These are phyloP conservation scores for Orchesella flavescens DNA, from an alignment of 2,888 invertebrate species.

Conservation along the genomic window DNA sequence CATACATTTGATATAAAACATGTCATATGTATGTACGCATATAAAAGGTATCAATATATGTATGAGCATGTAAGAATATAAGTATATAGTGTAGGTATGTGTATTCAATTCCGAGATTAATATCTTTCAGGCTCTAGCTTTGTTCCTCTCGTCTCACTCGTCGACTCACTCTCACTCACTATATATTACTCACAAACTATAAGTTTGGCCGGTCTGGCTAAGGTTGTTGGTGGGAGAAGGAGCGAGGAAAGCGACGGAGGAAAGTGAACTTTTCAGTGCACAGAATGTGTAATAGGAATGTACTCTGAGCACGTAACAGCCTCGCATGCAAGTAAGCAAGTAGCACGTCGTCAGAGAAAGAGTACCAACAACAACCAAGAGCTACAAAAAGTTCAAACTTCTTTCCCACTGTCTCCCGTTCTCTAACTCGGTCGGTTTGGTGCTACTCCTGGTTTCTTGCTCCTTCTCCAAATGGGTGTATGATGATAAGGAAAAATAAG, in stretches of 20 bases:
- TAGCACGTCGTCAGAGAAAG: slow-evolving; percentile 13
- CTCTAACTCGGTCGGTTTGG: slow-evolving; percentile 39
- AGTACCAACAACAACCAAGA: slow-evolving; percentile 36
- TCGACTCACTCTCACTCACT: slow-evolving; percentile 28
- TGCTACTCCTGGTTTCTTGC: background rate
- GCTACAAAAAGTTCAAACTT: slow-evolving; percentile 19
- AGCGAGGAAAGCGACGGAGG: slow-evolving; percentile 44
- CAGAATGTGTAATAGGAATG: slow-evolving; percentile 46
- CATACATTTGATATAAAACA: no score
- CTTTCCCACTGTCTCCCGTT: slow-evolving; percentile 48
- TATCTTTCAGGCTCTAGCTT: slow-evolving; percentile 54
- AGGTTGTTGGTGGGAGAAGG: slow-evolving; percentile 1
- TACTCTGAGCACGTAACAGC: slow-evolving; percentile 49
- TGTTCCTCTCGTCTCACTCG: slow-evolving; percentile 49
- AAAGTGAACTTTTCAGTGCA: slow-evolving; percentile 55
- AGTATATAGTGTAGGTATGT: background rate
- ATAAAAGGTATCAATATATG: no score
- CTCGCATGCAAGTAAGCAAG: slow-evolving; percentile 26
- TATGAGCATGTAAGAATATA: no score
- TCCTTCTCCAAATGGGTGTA: slow-evolving; percentile 11
- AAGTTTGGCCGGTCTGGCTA: no score
- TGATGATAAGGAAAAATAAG: no score
- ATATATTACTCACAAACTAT: background rate
- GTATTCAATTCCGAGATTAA: slow-evolving; percentile 60
- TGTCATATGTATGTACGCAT: no score